phyloP scores from a whole-genome alignment of 37 sponge, comb jelly and placozoan genomes.

The Corticium candelabrum region DNA sequence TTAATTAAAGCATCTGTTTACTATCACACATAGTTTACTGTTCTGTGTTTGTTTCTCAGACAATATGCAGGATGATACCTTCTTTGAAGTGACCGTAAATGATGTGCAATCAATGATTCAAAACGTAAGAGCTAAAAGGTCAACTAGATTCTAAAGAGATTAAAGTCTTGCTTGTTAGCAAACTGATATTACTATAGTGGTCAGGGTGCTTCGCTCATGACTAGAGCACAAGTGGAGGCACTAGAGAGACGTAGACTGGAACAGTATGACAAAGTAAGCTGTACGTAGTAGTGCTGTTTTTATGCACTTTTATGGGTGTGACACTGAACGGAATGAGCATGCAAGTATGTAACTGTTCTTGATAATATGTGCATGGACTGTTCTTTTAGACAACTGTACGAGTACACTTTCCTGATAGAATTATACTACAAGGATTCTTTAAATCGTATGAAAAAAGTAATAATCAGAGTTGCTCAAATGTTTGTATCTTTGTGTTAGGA shows the following conservation, averaged over 20 bases:
- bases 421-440: constrained; percentile 56
- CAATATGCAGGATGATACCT: no score
- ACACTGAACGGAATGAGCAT: no score
- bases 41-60: no score
- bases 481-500: background rate
- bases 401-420: constrained; percentile 44
- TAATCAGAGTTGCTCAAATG: no score
- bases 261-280: constrained; percentile 29
- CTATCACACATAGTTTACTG: no score
- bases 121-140: no score
- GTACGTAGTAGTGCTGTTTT: background rate
- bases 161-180: background rate
- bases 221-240: constrained; percentile 22
- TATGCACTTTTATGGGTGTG: no score
- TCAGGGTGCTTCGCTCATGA: constrained; percentile 30
- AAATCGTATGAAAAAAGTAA: constrained; percentile 45
- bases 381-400: constrained; percentile 32
- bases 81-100: constrained; percentile 41
- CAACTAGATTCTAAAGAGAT: no score
- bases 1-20: no score
- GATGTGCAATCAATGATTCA: constrained; percentile 37
- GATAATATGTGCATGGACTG: background rate
- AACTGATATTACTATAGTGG: background rate
- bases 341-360: no score
- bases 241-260: background rate